phyloP scores from a whole-genome alignment of 2,113 vertebrate species.

The Microcebus griseorufus region DNA sequence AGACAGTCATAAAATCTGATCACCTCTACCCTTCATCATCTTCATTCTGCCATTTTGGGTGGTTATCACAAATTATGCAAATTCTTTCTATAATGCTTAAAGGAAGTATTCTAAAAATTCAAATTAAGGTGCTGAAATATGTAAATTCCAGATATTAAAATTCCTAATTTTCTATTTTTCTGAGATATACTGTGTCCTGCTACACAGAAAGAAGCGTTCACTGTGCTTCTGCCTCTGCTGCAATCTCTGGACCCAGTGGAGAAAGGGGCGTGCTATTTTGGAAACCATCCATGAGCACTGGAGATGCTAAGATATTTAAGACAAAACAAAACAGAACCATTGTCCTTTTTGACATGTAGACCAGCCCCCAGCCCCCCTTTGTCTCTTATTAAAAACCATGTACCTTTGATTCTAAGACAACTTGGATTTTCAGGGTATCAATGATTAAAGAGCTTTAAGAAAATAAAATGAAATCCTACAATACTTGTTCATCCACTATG shows the following conservation, averaged over 20 bases:
- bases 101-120: background rate
- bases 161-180: constrained; percentile 25
- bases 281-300: background rate
- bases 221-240: background rate
- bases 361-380: background rate
- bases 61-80: background rate
- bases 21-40: background rate
- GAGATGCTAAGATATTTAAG: background rate
- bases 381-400: background rate
- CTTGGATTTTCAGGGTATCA: constrained; percentile 11
- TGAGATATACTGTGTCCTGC: background rate
- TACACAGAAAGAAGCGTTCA: background rate
- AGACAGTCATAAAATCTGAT: background rate
- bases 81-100: background rate
- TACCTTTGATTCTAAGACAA: background rate
- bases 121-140: background rate
- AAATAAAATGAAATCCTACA: constrained; percentile 8
- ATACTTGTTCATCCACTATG: background rate
- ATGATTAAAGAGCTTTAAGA: background rate
- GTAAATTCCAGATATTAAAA: background rate
- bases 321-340: background rate
- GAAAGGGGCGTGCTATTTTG: background rate
- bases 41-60: background rate
- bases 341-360: background rate
- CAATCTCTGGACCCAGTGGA: background rate